Evolutionary conservation across 2,888 invertebrate genomes (phyloP), one percentile per base, ranked within the genome.

Genomic region (Chloroclystis v-ata): DNA sequence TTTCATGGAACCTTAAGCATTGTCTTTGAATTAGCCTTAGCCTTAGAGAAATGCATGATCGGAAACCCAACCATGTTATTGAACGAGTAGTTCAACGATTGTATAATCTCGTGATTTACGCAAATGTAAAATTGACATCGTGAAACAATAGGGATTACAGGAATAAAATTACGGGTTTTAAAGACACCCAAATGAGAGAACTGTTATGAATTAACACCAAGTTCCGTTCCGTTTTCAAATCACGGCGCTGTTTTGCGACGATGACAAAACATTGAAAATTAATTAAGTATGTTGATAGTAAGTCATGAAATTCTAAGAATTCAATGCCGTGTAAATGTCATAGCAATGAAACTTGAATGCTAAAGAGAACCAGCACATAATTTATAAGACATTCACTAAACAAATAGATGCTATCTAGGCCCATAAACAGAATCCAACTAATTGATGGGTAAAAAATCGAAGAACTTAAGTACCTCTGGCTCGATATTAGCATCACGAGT

Each of bases 201-300:
- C 49, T 56, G 51, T 52, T 51, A 51, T 45, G 40, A 39, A 47
- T 41, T 52, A 42, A 41, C 28, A 50, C 42, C 47, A 49, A 26
- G 43, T 49, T 42, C 42, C 44, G 28, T 24, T 24, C n/a, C n/a
- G n/a, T n/a, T n/a, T n/a, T n/a, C n/a, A n/a, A n/a, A n/a, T n/a
- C n/a, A n/a, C n/a, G n/a, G n/a, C n/a, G n/a, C n/a, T n/a, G n/a
- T n/a, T n/a, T 4, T 20, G 20, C 4, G 29, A 26, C 12, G 12
- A 29, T 28, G 9, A 43, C 28, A 35, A 26, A 2, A n/a, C n/a
- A n/a, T n/a, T n/a, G n/a, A n/a, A n/a, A n/a, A n/a, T n/a, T n/a
- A n/a, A n/a, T n/a, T n/a, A n/a, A n/a, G n/a, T n/a, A n/a, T n/a
- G n/a, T n/a, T n/a, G n/a, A n/a, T n/a, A n/a, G n/a, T n/a, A 26